Evolutionary conservation across 2,797 vertebrate genomes (phyloP).

Genomic region (Oreochromis mossambicus): DNA sequence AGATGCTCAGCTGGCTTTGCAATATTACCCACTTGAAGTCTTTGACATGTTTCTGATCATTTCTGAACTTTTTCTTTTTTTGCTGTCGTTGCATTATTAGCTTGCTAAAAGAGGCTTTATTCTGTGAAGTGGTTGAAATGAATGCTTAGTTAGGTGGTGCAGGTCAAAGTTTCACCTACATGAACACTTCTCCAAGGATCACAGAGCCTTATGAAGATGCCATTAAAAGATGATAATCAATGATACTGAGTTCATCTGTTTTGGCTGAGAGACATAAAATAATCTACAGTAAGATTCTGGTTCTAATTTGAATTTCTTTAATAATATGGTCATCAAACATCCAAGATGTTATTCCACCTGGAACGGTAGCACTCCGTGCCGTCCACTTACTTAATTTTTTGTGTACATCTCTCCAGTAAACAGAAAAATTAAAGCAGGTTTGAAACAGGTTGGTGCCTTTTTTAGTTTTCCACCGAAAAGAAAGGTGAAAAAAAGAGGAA

Average conservation of each 20-base stretch:
- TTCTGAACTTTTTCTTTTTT: background rate
- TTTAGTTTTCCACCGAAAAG: background rate
- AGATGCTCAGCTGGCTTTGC: background rate
- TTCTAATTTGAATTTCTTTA: background rate
- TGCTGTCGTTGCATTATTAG: background rate
- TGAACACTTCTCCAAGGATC: background rate
- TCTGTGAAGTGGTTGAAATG: background rate
- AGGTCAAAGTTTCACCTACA: background rate
- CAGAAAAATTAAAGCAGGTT: background rate
- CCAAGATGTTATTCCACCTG: background rate
- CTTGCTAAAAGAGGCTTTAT: background rate
- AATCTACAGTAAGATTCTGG: background rate
- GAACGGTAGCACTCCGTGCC: too few relatives aligned
- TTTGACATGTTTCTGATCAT: background rate
- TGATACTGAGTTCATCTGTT: background rate
- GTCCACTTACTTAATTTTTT: background rate
- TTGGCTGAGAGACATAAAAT: background rate
- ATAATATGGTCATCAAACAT: background rate
- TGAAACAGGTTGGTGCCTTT: background rate
- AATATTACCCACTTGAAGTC: background rate
- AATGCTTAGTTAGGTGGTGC: background rate
- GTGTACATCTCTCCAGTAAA: background rate
- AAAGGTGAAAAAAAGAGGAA: background rate
- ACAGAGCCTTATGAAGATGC: background rate
- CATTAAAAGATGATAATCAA: background rate